Base-by-base conservation (phyloP, 1,140 invertebrate genomes). In the Paralvinella palmiformis region DNA sequence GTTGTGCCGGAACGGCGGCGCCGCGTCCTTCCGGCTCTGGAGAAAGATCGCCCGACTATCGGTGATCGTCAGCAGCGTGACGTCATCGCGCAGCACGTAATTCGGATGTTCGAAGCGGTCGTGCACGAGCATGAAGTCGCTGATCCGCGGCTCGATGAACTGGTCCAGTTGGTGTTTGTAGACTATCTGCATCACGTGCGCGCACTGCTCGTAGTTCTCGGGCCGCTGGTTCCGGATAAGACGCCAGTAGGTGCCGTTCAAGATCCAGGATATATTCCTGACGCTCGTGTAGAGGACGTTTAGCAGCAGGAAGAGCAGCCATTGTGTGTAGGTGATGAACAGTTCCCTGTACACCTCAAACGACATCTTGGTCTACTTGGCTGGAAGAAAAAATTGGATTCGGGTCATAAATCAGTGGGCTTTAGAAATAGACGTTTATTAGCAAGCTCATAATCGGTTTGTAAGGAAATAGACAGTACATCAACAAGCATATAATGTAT, bases 1-100 rank as follows among this genome's bases (percentile, higher is more conserved):
- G 7, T 15, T 27, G 15, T 29, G 10, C 10, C 7, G 10, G 15
- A 10, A 17, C 56, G 32, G 36, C 24, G 53, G 27, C 27, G 41
- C 52, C 1, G 15, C 29, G 13, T 50, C 62, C 22, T 17, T 17
- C 17, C 31, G 52, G 10, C 29, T 31, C 44, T 64, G 33, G n/a
- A 64, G 53, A 56, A 64, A 64, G 20, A 64, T 64, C 10, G 62
- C 62, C 33, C 59, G 37, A 10, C n/a, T 48, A 5, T 59, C 15
- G 31, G 57, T 60, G 24, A 64, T 33, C 17, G 59, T 22, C 35
- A 27, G 41, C 4, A 59, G 53, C 7, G 15, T 37, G 22, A 64
- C 27, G 55, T 59, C 31, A 32, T 64, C 62, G 7, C 59, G 35
- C n/a, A 64, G 62, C 27, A 64, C 62, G 24, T 58, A 57, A 15